These are phyloP conservation scores for Dicrostonyx torquatus DNA, from an alignment of 2,797 vertebrate species.

Conservation along the genomic window DNA sequence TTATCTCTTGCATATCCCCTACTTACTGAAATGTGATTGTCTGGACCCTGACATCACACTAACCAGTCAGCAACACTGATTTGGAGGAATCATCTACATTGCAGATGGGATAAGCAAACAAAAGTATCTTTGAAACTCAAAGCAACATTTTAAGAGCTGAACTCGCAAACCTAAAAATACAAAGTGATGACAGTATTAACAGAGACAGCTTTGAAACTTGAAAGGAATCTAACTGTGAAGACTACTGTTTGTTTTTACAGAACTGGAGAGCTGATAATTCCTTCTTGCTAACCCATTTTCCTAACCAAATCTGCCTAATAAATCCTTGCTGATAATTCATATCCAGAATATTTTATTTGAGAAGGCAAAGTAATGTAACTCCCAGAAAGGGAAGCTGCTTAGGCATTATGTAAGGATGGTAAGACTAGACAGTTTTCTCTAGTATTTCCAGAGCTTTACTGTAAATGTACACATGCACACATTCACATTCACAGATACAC, in stretches of 20 bases:
- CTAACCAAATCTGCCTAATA: constrained; percentile 48
- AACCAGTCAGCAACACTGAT: neutral
- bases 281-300: constrained; percentile 41
- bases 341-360: constrained; percentile 38
- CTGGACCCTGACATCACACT: neutral
- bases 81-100: neutral
- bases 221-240: constrained; percentile 59
- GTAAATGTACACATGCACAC: neutral
- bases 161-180: constrained; percentile 73
- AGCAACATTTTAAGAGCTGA: constrained; percentile 55
- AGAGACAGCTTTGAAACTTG: constrained; percentile 50
- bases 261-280: constrained; percentile 57
- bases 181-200: constrained; percentile 67
- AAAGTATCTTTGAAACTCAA: neutral
- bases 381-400: neutral
- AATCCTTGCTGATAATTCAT: constrained; percentile 32
- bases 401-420: neutral
- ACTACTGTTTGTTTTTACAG: constrained; percentile 67
- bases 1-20: neutral
- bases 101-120: neutral
- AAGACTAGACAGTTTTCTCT: neutral
- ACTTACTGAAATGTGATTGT: neutral
- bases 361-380: neutral
- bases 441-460: neutral
- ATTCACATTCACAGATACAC: neutral